phyloP scores from a whole-genome alignment of 2,888 invertebrate species.

The Acleris cristana region DNA sequence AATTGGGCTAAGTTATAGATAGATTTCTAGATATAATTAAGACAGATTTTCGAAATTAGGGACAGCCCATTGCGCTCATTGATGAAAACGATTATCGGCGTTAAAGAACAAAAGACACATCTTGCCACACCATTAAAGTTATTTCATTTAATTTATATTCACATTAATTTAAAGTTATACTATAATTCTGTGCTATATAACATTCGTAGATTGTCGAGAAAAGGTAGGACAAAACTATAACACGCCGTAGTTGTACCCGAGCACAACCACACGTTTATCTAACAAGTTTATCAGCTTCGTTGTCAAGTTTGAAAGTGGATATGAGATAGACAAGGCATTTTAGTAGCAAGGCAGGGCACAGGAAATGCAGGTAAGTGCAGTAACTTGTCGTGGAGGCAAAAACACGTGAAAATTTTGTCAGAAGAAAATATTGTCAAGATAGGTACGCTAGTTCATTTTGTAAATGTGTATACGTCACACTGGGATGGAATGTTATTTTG shows the following conservation, averaged over 20 bases:
- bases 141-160: neutral
- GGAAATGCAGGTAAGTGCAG: constrained; percentile 58
- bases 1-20: constrained; percentile 55
- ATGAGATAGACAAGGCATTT: constrained; percentile 25
- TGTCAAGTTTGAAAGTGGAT: constrained; percentile 29
- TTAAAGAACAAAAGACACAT: constrained; percentile 38
- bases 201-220: too few species aligned
- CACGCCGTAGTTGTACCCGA: neutral
- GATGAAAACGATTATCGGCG: constrained; percentile 53
- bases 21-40: too few species aligned
- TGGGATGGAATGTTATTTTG: neutral
- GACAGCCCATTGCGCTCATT: constrained; percentile 55
- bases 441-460: neutral
- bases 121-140: constrained; percentile 36
- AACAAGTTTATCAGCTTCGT: constrained; percentile 27
- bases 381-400: constrained; percentile 56
- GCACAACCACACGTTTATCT: constrained; percentile 25
- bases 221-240: neutral
- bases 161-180: neutral
- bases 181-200: neutral
- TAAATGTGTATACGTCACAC: neutral
- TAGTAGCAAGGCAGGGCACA: constrained; percentile 47
- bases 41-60: constrained; percentile 51
- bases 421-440: constrained; percentile 50
- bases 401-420: constrained; percentile 50